Base-by-base conservation (phyloP, 1,140 invertebrate genomes). In the Lasaia peninsularis region DNA sequence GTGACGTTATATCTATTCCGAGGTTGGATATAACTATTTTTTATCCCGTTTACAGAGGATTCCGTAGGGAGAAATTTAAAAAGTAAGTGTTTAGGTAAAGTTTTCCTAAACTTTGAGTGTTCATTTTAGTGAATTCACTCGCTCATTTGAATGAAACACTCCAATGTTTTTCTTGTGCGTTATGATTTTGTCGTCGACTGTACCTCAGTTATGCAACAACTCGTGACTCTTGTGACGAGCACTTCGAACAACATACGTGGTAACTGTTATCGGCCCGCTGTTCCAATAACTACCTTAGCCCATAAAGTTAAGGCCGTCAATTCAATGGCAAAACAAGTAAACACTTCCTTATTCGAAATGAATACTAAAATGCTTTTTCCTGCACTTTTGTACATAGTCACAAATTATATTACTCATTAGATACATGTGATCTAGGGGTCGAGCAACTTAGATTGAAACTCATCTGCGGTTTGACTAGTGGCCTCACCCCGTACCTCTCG, bases 181-280 rank as follows among this genome's bases (percentile, higher is more conserved):
- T 33, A 4, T 28, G 9, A 52, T 28, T 44, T 40, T 44, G 35
- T 28, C 35, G 37, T 11, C 31, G 35, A 40, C 11, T 44, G 40
- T 63, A 65, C 69, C 35, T 57, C 53, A 58, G 73, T 86, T 88
- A 85, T 81, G 81, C 73, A 88, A 88, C 73, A 78, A 73, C 85
- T 85, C 85, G 85, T 88, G 85, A 88, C 79, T 85, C 75, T 78
- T 76, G 75, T 85, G 78, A 84, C 71, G 61, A 75, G 56, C 62
- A 56, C 28, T 68, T 73, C 61, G 53, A 65, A 71, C 59, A 63
- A 69, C 60, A 74, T 78, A 78, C 56, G 80, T 63, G 56, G 52
- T 63, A 88, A 75, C 63, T 79, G 40, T 52, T 56, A 35, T 63
- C 52, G 55, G 16, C 20, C 49, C 35, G 49, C 56, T 54, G 58